Conservation (phyloP, 2,797 vertebrate genomes). For the Hapalemur alaotrensis region DNA sequence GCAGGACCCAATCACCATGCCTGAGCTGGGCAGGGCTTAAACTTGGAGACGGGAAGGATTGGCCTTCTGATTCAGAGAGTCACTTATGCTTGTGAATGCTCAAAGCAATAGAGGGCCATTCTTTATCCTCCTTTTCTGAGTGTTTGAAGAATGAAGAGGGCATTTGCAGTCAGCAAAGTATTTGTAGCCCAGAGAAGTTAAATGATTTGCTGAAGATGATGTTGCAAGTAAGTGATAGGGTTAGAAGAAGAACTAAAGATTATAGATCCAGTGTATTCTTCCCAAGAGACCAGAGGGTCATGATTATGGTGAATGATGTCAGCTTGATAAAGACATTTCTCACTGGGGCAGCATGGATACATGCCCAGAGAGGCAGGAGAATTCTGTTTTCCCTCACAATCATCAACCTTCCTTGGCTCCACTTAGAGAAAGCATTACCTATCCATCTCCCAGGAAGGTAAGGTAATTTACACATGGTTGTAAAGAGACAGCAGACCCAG, state of each 20-base stretch:
- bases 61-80: neutral
- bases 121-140: neutral
- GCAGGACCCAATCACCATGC: neutral
- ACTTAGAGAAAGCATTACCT: neutral
- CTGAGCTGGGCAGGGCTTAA: neutral
- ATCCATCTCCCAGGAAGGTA: neutral
- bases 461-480: neutral
- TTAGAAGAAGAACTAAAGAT: slow-evolving; percentile 30
- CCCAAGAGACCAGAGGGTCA: neutral
- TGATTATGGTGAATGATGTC: neutral
- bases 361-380: neutral
- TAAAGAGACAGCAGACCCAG: neutral
- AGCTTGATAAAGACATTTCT: slow-evolving; percentile 19
- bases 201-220: slow-evolving; percentile 13
- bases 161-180: neutral
- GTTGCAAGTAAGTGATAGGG: neutral
- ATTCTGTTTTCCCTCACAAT: neutral
- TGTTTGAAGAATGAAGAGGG: slow-evolving; percentile 15
- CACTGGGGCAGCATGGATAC: neutral
- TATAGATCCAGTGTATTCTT: neutral
- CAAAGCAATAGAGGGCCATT: neutral
- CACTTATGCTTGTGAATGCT: neutral
- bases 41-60: neutral
- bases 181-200: slow-evolving; percentile 17
- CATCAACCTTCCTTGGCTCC: neutral